A percentile compares a stretch with the other conserved stretches of the same genome.
phyloP scores from a whole-genome alignment of 2,888 invertebrate genomes.

The Frankliniella intonsa region DNA sequence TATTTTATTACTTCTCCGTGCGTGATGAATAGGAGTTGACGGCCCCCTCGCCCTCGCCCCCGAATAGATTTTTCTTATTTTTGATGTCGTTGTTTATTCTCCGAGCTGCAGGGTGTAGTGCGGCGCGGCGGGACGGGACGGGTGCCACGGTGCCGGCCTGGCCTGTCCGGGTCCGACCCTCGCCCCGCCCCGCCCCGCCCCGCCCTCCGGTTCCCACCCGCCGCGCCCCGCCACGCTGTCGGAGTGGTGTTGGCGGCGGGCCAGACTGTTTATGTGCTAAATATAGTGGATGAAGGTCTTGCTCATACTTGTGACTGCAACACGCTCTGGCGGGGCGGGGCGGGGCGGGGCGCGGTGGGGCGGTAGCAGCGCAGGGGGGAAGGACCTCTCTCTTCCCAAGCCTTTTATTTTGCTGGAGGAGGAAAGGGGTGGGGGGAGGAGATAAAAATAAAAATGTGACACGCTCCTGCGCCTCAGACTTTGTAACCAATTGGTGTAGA shows the following conservation, averaged over 20 bases:
- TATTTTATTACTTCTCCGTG: no score
- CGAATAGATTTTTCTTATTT: not conserved
- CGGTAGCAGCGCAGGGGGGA: no score
- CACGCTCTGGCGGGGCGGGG: not conserved
- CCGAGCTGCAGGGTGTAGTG: not conserved
- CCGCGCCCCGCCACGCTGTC: not conserved
- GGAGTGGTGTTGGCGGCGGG: not conserved
- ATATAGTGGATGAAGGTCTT: slow-evolving; percentile 21
- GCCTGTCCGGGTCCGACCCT: not conserved
- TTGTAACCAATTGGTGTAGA: no score
- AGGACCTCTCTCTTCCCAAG: not conserved
- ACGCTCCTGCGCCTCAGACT: no score
- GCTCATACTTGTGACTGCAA: slow-evolving; percentile 1
- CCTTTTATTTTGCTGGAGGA: not conserved
- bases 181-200: not conserved
- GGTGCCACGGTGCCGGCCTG: not conserved
- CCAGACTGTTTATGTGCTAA: slow-evolving; percentile 9
- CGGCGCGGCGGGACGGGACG: not conserved
- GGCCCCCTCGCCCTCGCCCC: no score
- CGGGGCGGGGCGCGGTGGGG: no score
- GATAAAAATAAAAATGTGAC: no score
- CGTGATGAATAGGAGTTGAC: no score
- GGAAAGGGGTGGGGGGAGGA: not conserved
- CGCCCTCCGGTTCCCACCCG: not conserved
- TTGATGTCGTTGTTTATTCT: not conserved